These are phyloP conservation scores for Tenthredo notha DNA, from an alignment of 2,888 invertebrate species.

Conservation along the genomic window DNA sequence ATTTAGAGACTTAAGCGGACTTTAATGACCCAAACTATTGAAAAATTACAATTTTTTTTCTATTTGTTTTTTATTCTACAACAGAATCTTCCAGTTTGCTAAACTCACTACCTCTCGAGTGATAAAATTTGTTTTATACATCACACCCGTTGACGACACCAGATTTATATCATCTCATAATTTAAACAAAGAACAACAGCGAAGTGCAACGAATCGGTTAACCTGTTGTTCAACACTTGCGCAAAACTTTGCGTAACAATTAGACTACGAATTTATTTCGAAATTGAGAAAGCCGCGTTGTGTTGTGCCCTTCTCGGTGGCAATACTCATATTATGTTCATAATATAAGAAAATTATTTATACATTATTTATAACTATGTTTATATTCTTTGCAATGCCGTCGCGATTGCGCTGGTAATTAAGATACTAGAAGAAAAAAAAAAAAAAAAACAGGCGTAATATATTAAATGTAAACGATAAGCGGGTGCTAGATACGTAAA, in stretches of 20 bases:
- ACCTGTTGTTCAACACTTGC: background rate
- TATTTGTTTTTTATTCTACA: background rate
- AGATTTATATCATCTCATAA: background rate
- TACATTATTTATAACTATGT: background rate
- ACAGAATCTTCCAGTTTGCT: background rate
- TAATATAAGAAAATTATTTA: background rate
- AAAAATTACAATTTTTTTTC: conserved; percentile 15
- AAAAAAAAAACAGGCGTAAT: background rate
- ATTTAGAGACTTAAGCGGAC: conserved; percentile 37
- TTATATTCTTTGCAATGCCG: background rate
- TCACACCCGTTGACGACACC: background rate
- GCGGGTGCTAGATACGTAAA: background rate
- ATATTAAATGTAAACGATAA: background rate
- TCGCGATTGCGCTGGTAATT: background rate
- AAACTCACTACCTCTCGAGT: background rate
- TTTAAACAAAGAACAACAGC: background rate
- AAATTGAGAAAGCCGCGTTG: background rate
- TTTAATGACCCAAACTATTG: conserved; percentile 47
- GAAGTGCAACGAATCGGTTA: background rate
- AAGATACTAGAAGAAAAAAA: too few species aligned
- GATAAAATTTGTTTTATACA: background rate
- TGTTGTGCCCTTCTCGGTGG: background rate
- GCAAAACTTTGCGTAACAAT: conserved; percentile 13
- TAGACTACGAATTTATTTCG: conserved; percentile 13
- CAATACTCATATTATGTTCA: background rate